Evolutionary conservation across 2,113 vertebrate genomes (phyloP).

Genomic region (Stercorarius parasiticus): DNA sequence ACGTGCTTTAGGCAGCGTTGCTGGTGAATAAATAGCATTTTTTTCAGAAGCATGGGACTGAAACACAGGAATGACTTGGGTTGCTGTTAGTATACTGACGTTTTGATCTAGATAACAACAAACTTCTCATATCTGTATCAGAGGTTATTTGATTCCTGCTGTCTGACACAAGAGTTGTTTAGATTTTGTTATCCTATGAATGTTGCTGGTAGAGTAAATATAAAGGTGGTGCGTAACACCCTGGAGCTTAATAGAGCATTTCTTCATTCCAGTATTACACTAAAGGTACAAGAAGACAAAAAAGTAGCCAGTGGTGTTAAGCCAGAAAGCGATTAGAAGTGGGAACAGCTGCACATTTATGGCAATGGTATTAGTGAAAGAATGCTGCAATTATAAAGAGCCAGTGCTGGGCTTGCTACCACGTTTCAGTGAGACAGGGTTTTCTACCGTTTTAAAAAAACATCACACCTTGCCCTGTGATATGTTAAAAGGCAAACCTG

Average conservation of each 20-base stretch:
- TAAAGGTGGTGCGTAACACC: fast-evolving
- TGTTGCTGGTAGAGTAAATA: neutral
- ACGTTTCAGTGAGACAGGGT: fast-evolving
- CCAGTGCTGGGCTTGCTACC: neutral
- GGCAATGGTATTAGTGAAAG: neutral
- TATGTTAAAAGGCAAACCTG: neutral
- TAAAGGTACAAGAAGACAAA: neutral
- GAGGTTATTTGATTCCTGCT: neutral
- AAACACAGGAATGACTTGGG: neutral
- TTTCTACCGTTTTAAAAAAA: neutral
- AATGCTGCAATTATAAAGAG: neutral
- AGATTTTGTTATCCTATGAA: neutral
- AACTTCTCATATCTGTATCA: fast-evolving
- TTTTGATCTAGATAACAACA: neutral
- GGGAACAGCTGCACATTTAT: neutral
- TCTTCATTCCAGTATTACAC: neutral
- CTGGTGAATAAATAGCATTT: neutral
- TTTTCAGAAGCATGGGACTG: neutral
- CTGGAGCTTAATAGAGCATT: neutral
- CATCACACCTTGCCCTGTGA: neutral
- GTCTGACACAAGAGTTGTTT: neutral
- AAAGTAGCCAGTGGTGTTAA: neutral
- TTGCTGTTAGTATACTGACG: neutral
- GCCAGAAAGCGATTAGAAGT: neutral
- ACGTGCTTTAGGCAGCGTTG: neutral